Evolutionary conservation across 1,140 invertebrate genomes (phyloP), one percentile per base, ranked within the genome.

Genomic region (Drosophila kanapiae): DNA sequence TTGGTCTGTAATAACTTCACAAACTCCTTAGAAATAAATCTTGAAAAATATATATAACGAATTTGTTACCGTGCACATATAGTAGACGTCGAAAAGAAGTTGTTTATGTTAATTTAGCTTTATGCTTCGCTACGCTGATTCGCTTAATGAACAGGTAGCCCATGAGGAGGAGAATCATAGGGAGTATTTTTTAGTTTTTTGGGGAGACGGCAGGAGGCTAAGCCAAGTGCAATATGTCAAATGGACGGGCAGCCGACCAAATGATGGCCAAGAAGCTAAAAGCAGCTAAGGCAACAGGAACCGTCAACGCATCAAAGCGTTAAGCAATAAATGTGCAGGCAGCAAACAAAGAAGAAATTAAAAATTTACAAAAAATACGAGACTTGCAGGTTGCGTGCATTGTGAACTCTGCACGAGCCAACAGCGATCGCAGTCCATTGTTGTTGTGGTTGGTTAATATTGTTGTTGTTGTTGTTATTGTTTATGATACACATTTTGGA

Each of bases 61-160:
- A 23, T 54, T 16, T 61, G 8, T 35, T 14, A 9, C 29, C 1
- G 33, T 69, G 68, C 42, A 61, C 13, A 37, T 38, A 37, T 23
- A 56, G 42, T 51, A 80, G 67, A 81, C 80, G 84, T 88, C 62
- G 51, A 78, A 81, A 90, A 88, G 80, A 88, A 88, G 84, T 88
- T 90, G 85, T 81, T 88, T 88, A 88, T 88, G 84, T 85, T 88
- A 88, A 88, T 88, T 88, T 85, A 76, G 64, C 70, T 85, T 85
- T 85, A 81, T 88, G 85, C 81, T 88, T 90, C 85, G 85, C 81
- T 90, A 85, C 75, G 85, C 75, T 90, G 85, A 88, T 82, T 91
- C 85, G 86, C 81, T 91, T 88, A 90, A 88, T 88, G 86, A 90
- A 90, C 85, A 84, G 59, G 27, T 62, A 16, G 76, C 58, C 23